These are phyloP conservation scores for Delia radicum DNA, from an alignment of 1,140 invertebrate species.

Conservation along the genomic window DNA sequence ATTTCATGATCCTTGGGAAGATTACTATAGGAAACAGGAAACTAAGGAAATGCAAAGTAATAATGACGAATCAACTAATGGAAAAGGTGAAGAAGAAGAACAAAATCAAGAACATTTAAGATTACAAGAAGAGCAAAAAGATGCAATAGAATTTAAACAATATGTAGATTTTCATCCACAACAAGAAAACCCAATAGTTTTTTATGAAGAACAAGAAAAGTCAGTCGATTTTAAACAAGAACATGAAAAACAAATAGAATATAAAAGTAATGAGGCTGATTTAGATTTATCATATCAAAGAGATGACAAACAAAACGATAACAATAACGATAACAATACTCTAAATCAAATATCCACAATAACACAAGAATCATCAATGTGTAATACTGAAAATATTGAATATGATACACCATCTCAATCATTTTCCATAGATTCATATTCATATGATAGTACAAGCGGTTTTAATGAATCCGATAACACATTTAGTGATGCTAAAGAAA, in stretches of 20 bases:
- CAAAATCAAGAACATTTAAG: not conserved
- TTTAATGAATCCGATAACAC: not conserved
- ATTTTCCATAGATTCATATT: not conserved
- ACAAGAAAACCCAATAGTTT: not conserved
- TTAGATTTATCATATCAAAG: not conserved
- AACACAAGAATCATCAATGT: too few relatives aligned
- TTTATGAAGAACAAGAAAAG: not conserved
- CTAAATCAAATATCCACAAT: not conserved
- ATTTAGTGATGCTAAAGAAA: not conserved
- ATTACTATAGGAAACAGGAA: conserved; percentile 57
- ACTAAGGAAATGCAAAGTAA: conserved; percentile 11
- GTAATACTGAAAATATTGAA: too few relatives aligned
- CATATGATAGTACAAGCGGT: not conserved
- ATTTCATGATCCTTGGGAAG: conserved; percentile 61
- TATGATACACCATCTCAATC: too few relatives aligned
- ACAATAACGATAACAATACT: not conserved
- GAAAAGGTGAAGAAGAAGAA: not conserved
- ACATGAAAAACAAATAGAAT: not conserved
- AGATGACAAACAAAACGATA: not conserved
- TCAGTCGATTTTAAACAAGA: not conserved
- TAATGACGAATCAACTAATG: too few relatives aligned
- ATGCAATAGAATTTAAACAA: too few relatives aligned
- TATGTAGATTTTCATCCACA: not conserved
- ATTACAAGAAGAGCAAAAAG: not conserved
- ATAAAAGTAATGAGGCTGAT: not conserved